These are phyloP conservation scores for Aromia moschata DNA, from an alignment of 2,888 invertebrate species.

Conservation along the genomic window DNA sequence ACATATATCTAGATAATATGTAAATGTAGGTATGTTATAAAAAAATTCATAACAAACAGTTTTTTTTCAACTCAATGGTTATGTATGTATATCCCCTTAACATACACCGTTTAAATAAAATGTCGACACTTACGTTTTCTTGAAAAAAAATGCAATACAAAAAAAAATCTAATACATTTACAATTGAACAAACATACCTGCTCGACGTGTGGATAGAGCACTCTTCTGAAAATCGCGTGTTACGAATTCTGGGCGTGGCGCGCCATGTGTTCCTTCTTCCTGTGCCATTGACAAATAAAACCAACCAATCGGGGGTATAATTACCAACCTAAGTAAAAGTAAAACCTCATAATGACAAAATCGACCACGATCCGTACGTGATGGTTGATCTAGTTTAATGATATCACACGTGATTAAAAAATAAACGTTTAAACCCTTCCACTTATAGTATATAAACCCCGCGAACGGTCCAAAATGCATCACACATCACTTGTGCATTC, in stretches of 20 bases:
- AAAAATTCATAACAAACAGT: too few relatives aligned
- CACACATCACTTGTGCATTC: constrained; percentile 43
- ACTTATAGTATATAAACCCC: constrained; percentile 42
- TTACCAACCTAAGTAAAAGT: constrained; percentile 38
- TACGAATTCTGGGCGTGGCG: not conserved
- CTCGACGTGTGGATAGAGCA: not conserved
- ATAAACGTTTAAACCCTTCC: constrained; percentile 46
- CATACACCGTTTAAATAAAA: too few relatives aligned
- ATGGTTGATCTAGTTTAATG: constrained; percentile 47
- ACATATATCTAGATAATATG: too few relatives aligned
- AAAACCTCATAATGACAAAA: constrained; percentile 39
- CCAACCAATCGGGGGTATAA: constrained; percentile 11
- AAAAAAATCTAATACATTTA: too few relatives aligned
- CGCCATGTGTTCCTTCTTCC: constrained; percentile 12
- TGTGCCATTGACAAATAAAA: constrained; percentile 18
- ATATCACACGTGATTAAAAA: constrained; percentile 48
- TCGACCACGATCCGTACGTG: constrained; percentile 38
- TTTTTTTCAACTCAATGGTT: too few relatives aligned
- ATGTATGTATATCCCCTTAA: too few relatives aligned
- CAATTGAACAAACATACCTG: too few relatives aligned
- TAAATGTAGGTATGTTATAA: too few relatives aligned
- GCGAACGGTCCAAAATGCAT: constrained; percentile 30
- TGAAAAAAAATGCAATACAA: too few relatives aligned
- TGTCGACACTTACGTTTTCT: too few relatives aligned
- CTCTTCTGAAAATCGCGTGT: not conserved